Percentiles rank a stretch among this genome's conserved stretches.
These are phyloP conservation scores for Monarcha castaneiventris DNA, from an alignment of 2,113 vertebrate species.

Conservation along the genomic window DNA sequence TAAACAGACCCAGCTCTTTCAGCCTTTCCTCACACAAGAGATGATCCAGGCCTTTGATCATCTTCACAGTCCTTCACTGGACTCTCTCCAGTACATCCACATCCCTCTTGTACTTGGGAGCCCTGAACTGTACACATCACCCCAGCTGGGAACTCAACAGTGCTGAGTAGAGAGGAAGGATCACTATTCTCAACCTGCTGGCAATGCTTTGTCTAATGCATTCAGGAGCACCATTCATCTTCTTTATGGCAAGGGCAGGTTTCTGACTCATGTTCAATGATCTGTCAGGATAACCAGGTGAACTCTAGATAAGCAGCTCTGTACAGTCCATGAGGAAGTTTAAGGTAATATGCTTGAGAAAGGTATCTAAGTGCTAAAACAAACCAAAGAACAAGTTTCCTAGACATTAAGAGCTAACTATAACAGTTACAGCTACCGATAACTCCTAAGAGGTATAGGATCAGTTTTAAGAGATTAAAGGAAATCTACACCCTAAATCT, in stretches of 20 bases:
- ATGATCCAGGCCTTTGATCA: neutral
- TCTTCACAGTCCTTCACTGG: neutral
- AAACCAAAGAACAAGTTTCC: neutral
- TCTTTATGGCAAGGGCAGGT: rapidly evolving
- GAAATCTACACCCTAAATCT: neutral
- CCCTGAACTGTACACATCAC: neutral
- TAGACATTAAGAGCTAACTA: neutral
- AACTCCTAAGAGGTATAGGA: neutral
- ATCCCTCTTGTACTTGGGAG: neutral
- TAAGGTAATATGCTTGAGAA: neutral
- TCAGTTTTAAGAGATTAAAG: neutral
- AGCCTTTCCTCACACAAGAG: neutral
- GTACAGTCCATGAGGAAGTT: neutral
- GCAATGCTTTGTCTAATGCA: neutral
- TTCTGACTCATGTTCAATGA: neutral
- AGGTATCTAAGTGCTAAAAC: neutral
- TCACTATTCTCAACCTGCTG: neutral
- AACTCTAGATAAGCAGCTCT: neutral
- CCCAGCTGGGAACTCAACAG: neutral
- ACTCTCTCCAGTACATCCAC: neutral
- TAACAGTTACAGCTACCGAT: neutral
- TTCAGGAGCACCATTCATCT: neutral
- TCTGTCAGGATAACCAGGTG: neutral
- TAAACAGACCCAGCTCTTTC: neutral
- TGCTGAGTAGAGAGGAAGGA: neutral